Evolutionary conservation across 1,140 invertebrate species (phyloP).

Genomic region (Contarinia nasturtii): DNA sequence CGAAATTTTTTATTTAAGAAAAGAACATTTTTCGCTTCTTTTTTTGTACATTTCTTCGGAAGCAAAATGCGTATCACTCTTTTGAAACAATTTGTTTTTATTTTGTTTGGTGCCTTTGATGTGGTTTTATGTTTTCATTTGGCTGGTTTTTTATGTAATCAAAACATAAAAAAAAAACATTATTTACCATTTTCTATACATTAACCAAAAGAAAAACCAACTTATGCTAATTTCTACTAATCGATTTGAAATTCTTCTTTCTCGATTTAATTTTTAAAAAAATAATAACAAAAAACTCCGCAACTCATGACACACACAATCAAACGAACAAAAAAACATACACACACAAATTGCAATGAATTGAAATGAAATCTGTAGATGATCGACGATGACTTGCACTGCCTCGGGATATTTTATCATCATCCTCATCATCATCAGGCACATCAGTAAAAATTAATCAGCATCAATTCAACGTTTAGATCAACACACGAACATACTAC

Average conservation of each 20-base stretch:
- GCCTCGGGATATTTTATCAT: slow-evolving; percentile 5
- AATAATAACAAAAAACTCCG: not conserved
- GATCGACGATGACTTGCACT: slow-evolving; percentile 7
- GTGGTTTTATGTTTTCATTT: no score
- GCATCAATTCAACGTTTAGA: slow-evolving; percentile 1
- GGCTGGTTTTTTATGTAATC: no score
- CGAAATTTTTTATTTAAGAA: no score
- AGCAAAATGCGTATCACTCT: no score
- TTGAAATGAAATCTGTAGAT: not conserved
- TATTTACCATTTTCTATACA: not conserved
- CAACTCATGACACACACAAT: no score
- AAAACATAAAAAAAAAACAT: no score
- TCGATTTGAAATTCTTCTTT: not conserved
- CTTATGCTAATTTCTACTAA: not conserved
- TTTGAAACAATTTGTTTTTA: no score
- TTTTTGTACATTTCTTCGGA: no score
- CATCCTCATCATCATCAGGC: not conserved
- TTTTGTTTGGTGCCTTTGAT: no score
- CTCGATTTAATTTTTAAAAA: not conserved
- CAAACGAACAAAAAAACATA: not conserved
- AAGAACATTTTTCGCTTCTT: no score
- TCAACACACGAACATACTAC: not conserved
- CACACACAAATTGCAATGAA: not conserved
- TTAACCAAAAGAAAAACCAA: not conserved
- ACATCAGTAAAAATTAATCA: slow-evolving; percentile 1